Evolutionary conservation across 2,797 vertebrate species (phyloP), one percentile per base, ranked within the genome.

Genomic region (Nyctibius grandis): DNA sequence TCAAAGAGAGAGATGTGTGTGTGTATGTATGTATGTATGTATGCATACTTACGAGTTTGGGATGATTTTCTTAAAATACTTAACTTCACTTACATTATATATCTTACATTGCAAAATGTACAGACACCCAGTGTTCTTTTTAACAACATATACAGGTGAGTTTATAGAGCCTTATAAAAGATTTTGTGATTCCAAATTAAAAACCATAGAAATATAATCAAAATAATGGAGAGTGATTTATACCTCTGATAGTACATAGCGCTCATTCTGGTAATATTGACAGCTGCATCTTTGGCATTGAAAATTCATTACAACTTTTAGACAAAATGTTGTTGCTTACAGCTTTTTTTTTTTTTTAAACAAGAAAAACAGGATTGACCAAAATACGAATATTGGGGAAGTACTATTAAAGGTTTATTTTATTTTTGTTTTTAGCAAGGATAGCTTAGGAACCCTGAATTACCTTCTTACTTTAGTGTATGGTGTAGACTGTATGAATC

Each of bases 281-380:
- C 97, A 98, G 97, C 98, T 98, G 97, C 94, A 98, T 98, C 98
- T 98, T 98, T 98, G 98, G 98, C 98, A 98, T 98, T 98, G 97
- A 98, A 98, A 98, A 98, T 98, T 98, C 97, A 95, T 97, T 97
- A 97, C 84, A 94, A 97, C 91, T 97, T 97, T 97, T 96, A 94
- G 96, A 97, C 92, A 98, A 98, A 98, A 98, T 98, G 97, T 97
- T 98, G 97, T 97, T 97, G 95, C 97, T 98, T 96, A 98, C 96
- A 98, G 97, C 96, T 96, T 96, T 83, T 65, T 93, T 96, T 31
- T 56, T 31, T 96, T 96, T 96, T 95, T 75, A 65, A 97, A 96
- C 85, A 95, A 95, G 93, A 88, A 95, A 97, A 98, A 97, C 93
- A 97, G 96, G 96, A 96, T 96, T 96, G 96, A 96, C 88, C 96